Evolutionary conservation across 2,888 invertebrate species (phyloP).

Genomic region (Leptopilina drosophilae): DNA sequence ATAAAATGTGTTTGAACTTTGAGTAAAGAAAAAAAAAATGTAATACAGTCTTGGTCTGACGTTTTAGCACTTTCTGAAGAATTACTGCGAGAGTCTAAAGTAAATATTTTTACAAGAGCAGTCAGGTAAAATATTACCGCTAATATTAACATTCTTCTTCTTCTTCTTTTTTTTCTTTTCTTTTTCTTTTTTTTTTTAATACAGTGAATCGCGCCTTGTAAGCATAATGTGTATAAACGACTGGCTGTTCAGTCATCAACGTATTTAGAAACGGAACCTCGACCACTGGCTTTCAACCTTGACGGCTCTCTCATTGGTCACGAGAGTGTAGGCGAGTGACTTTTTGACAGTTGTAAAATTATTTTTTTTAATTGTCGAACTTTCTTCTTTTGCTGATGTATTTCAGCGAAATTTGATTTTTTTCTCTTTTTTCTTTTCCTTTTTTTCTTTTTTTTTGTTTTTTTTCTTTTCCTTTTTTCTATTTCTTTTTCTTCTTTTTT

Average conservation of each 20-base stretch:
- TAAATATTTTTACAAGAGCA: constrained; percentile 15
- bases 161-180: too few species aligned
- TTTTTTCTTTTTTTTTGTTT: too few species aligned
- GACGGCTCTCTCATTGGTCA: not conserved
- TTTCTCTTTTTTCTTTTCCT: too few species aligned
- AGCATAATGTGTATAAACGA: constrained; percentile 13
- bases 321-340: not conserved
- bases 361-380: too few species aligned
- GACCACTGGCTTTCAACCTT: constrained; percentile 36
- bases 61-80: not conserved
- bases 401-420: not conserved
- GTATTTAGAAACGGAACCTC: constrained; percentile 60
- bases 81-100: not conserved
- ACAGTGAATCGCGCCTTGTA: constrained; percentile 16
- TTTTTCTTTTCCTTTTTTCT: too few species aligned
- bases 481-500: too few species aligned
- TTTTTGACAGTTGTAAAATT: not conserved
- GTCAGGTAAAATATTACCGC: not conserved
- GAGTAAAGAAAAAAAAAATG: not conserved
- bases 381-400: too few species aligned
- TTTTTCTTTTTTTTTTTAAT: too few species aligned
- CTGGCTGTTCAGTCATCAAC: constrained; percentile 60
- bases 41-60: not conserved
- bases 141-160: not conserved
- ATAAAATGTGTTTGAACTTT: too few species aligned